These are phyloP conservation scores for Edolisoma coerulescens DNA, from an alignment of 2,113 vertebrate genomes.

Conservation along the genomic window DNA sequence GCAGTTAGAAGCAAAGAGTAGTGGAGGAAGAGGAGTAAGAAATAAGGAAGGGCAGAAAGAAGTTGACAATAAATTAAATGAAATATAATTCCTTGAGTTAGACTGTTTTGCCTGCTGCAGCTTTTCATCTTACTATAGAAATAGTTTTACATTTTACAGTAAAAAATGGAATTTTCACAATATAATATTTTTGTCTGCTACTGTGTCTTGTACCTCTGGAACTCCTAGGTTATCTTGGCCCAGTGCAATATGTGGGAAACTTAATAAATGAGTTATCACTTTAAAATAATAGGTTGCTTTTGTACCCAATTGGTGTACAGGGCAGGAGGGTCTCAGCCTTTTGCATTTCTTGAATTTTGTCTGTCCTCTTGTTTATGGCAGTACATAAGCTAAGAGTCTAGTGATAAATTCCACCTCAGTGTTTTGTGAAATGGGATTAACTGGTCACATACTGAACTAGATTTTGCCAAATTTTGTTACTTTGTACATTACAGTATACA, in stretches of 20 bases:
- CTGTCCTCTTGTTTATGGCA: neutral
- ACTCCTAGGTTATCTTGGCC: slow-evolving; percentile 54
- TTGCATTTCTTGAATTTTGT: neutral
- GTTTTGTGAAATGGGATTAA: neutral
- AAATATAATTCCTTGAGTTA: neutral
- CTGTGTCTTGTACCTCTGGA: slow-evolving; percentile 28
- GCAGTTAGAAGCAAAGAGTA: neutral
- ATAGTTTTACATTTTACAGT: slow-evolving; percentile 1
- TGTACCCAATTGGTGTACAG: neutral
- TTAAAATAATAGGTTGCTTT: slow-evolving; percentile 26
- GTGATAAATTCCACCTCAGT: neutral
- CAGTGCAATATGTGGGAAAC: neutral
- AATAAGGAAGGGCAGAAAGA: neutral
- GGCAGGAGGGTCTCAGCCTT: neutral
- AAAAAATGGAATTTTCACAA: neutral
- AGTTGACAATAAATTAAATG: neutral
- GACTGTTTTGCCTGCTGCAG: neutral
- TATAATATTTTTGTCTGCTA: neutral
- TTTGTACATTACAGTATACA: neutral
- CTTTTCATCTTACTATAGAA: slow-evolving; percentile 8
- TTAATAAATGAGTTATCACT: neutral
- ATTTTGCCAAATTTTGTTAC: neutral
- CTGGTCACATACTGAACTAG: neutral
- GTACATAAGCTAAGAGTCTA: neutral
- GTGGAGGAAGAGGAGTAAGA: neutral